Conservation (phyloP, 1,140 invertebrate genomes). For the Cherax destructor region DNA sequence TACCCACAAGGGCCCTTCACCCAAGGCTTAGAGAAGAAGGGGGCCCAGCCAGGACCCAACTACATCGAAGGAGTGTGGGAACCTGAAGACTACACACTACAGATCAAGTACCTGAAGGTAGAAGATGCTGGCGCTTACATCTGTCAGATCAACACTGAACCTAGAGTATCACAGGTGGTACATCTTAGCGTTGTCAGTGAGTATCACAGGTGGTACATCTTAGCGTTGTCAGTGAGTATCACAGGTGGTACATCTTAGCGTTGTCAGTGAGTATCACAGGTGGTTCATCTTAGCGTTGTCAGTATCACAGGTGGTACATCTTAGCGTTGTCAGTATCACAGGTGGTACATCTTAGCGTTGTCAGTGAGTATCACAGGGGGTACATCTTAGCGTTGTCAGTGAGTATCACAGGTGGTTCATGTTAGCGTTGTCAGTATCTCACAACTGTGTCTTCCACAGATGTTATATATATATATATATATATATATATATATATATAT, state of each 20-base stretch:
- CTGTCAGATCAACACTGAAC: slow-evolving; percentile 70
- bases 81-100: slow-evolving; percentile 67
- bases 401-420: too few relatives aligned
- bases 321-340: slow-evolving; percentile 53
- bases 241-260: slow-evolving; percentile 53
- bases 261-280: slow-evolving; percentile 68
- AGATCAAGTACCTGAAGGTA: slow-evolving; percentile 62
- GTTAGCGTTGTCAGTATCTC: too few relatives aligned
- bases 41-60: slow-evolving; percentile 41
- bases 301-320: slow-evolving; percentile 48
- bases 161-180: slow-evolving; percentile 53
- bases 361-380: slow-evolving; percentile 3
- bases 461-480: neutral
- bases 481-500: neutral
- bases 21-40: slow-evolving; percentile 2
- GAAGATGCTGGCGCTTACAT: slow-evolving; percentile 68
- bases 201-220: neutral
- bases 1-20: slow-evolving; percentile 45
- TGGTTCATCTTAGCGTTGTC: too few relatives aligned
- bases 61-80: slow-evolving; percentile 66
- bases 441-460: too few relatives aligned
- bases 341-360: too few relatives aligned
- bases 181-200: slow-evolving; percentile 62
- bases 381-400: slow-evolving; percentile 59
- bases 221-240: slow-evolving; percentile 1